Base-by-base conservation (phyloP, 2,797 vertebrate species). In the Oophaga sylvatica region DNA sequence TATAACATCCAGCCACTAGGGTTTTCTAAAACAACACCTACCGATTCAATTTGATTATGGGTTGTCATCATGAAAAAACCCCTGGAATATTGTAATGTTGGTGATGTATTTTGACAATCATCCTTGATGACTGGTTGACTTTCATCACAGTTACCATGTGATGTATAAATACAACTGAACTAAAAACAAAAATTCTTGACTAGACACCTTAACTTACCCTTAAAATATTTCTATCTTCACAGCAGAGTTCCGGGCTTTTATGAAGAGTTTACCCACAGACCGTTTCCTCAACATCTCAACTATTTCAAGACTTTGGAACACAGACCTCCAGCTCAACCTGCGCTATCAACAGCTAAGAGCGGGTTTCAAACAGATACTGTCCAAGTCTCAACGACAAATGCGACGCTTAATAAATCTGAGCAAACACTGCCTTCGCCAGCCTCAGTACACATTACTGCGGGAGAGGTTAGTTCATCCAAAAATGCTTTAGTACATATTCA, bases 351-450 rank as follows among this genome's bases (percentile, higher is more conserved):
- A 97, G 92, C 92, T 99, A 93, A 96, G 97, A 89, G 93, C 94
- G 89, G 95, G 94, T 92, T 92, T 96, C 68, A 96, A 96, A 90
- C 90, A 96, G 88, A 94, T 98, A 0, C 92, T 96, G 87, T 94
- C 94, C 87, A 99, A 99, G 93, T 96, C 95, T 63, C 96, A 96
- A 85, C 96, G 97, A 84, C 95, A 97, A 1, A 92, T 98, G 90
- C 96, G 96, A 87, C 96, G 98, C 60, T 96, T 99, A 91, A 99
- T 99, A 94, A 97, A 97, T 79, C 95, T 99, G 91, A 98, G 97
- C 94, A 99, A 99, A 90, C 97, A 96, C 90, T 99, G 98, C 92
- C 97, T 94, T 41, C 96, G 96, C 89, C 97, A 97, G 31, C 97
- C 98, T 60, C 96, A 90, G 92, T 97, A 98, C 95, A 97, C 93